A percentile compares a stretch with the other conserved stretches of the same genome.
These are phyloP conservation scores for Erythrocebus patas DNA, from an alignment of 2,113 vertebrate genomes.

Conservation along the genomic window DNA sequence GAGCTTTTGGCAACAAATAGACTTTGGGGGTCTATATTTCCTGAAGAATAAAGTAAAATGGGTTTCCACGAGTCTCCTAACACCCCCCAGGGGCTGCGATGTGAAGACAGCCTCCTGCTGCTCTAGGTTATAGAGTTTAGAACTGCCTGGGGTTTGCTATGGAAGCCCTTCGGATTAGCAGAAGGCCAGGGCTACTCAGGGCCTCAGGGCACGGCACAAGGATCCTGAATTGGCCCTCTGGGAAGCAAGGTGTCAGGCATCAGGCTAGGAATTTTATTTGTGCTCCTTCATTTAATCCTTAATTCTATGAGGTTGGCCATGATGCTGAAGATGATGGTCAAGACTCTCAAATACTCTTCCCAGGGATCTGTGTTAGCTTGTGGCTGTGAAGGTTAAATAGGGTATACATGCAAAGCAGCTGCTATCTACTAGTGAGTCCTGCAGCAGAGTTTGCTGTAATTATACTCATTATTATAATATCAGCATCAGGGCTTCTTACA, in stretches of 20 bases:
- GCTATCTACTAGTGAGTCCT: rapidly evolving
- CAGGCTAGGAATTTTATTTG: background rate
- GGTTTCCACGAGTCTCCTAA: background rate
- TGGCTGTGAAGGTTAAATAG: rapidly evolving
- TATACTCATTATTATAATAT: background rate
- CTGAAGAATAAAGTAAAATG: background rate
- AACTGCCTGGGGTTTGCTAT: background rate
- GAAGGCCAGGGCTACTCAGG: background rate
- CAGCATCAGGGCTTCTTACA: background rate
- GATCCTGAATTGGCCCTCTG: too few relatives aligned
- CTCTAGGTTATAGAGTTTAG: too few relatives aligned
- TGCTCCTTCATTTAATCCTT: too few relatives aligned
- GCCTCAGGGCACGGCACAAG: background rate
- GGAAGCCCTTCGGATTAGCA: background rate
- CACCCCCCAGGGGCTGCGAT: background rate
- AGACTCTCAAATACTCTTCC: background rate
- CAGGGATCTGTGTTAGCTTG: background rate
- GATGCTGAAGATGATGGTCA: background rate
- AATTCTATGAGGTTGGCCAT: background rate
- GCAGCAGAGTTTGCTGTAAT: background rate
- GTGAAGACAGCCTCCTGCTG: background rate
- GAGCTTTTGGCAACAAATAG: background rate
- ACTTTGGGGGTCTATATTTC: background rate
- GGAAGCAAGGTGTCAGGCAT: background rate
- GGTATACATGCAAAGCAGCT: rapidly evolving